phyloP scores from a whole-genome alignment of 2,113 vertebrate species.

The Bucco capensis region DNA sequence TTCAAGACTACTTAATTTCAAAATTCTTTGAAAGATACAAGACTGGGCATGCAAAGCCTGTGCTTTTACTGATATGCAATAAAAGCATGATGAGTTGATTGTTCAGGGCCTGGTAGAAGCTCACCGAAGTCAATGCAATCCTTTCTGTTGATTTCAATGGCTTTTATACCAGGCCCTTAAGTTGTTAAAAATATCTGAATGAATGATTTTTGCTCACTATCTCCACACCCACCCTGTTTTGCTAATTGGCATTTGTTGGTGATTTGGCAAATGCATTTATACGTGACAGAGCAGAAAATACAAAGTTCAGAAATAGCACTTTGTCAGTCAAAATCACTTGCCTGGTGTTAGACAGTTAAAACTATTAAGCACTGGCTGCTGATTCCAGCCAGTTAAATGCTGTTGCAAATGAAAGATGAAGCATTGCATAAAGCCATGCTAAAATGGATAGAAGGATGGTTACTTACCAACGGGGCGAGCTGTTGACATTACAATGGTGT shows the following conservation, averaged over 20 bases:
- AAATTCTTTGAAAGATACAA: background rate
- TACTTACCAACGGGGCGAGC: slow-evolving; percentile 99
- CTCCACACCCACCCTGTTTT: background rate
- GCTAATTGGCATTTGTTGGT: background rate
- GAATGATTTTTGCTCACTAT: background rate
- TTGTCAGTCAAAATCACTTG: background rate
- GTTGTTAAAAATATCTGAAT: background rate
- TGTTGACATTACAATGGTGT: slow-evolving; percentile 97
- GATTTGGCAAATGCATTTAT: background rate
- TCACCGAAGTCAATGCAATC: background rate
- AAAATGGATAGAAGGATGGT: slow-evolving; percentile 90
- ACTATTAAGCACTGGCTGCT: background rate
- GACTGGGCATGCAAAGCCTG: slow-evolving; percentile 8
- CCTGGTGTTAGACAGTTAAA: slow-evolving; percentile 39
- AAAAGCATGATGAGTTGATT: slow-evolving; percentile 32
- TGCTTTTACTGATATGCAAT: slow-evolving; percentile 1
- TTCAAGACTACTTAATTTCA: background rate
- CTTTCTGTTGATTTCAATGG: background rate
- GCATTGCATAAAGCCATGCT: slow-evolving; percentile 83
- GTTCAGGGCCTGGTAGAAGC: background rate
- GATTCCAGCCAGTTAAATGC: slow-evolving; percentile 47
- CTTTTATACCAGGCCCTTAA: background rate
- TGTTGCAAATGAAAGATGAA: slow-evolving; percentile 73
- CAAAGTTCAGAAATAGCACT: slow-evolving; percentile 20
- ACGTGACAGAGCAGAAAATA: slow-evolving; percentile 25